Conservation (phyloP, 1,140 invertebrate species). For the Diuraphis noxia region DNA sequence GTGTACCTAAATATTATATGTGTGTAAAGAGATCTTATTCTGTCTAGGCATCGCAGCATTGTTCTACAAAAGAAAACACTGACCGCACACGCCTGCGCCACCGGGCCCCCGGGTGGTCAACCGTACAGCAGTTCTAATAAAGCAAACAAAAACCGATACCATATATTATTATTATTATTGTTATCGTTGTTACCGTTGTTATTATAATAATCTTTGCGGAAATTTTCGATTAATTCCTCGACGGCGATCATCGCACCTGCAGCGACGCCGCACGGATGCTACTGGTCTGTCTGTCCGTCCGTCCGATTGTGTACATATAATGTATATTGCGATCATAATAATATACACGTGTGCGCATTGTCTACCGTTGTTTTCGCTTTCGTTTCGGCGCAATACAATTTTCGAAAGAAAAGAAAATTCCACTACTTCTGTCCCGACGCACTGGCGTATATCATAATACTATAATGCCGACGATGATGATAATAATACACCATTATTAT, state of each 20-base stretch:
- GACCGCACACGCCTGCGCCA: neutral
- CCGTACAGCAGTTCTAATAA: conserved; percentile 13
- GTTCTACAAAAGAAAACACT: conserved; percentile 49
- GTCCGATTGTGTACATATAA: neutral
- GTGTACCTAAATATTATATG: neutral
- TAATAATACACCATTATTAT: neutral
- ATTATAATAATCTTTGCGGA: neutral
- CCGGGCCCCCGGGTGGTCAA: conserved; percentile 32
- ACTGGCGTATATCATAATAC: neutral
- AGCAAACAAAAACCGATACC: conserved; percentile 13
- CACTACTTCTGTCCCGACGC: neutral
- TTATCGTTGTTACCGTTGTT: neutral
- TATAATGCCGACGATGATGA: neutral
- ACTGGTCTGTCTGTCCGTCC: neutral
- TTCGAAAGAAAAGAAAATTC: neutral
- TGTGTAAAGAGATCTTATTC: neutral
- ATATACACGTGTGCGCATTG: neutral
- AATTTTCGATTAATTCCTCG: conserved; percentile 21
- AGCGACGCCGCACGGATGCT: neutral
- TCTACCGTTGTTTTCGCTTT: conserved; percentile 15
- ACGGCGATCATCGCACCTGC: conserved; percentile 19
- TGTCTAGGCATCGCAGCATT: neutral
- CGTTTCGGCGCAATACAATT: neutral
- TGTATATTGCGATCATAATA: neutral
- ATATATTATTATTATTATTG: neutral